These are phyloP conservation scores for Callocephalon fimbriatum DNA, from an alignment of 2,113 vertebrate genomes.

Conservation along the genomic window DNA sequence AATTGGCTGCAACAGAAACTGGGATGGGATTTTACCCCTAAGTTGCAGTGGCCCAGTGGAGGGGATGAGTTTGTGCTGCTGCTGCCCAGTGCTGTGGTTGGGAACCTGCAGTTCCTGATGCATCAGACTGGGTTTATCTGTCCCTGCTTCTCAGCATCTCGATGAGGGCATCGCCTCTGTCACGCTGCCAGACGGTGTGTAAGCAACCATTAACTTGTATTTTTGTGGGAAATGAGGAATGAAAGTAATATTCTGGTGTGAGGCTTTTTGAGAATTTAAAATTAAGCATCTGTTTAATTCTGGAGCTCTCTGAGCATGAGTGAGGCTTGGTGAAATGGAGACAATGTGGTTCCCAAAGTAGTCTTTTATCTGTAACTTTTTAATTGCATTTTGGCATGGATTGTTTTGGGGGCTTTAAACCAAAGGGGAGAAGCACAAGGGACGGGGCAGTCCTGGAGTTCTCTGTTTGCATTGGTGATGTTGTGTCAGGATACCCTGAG, in stretches of 20 bases:
- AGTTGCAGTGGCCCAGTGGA: fast-evolving
- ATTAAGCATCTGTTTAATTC: background rate
- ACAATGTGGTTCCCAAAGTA: background rate
- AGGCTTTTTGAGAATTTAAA: background rate
- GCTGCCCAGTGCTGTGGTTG: background rate
- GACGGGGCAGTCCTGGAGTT: background rate
- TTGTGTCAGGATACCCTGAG: background rate
- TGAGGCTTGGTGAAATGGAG: background rate
- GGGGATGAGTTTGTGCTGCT: background rate
- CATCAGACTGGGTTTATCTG: background rate
- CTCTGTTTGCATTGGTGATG: background rate
- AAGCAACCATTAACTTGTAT: background rate
- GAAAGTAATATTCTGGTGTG: background rate
- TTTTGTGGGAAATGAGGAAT: background rate
- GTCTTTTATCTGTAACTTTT: background rate
- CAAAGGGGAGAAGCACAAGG: background rate
- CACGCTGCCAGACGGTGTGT: fast-evolving
- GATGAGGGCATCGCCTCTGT: background rate
- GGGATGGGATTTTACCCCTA: background rate
- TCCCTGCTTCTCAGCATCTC: background rate
- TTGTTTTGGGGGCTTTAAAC: background rate
- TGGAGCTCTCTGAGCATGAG: background rate
- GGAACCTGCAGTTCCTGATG: background rate
- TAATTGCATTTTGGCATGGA: background rate
- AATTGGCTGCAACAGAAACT: background rate